These are phyloP conservation scores for Sinodicranocentrus sp. DNA, from an alignment of 2,888 invertebrate species.

Conservation along the genomic window DNA sequence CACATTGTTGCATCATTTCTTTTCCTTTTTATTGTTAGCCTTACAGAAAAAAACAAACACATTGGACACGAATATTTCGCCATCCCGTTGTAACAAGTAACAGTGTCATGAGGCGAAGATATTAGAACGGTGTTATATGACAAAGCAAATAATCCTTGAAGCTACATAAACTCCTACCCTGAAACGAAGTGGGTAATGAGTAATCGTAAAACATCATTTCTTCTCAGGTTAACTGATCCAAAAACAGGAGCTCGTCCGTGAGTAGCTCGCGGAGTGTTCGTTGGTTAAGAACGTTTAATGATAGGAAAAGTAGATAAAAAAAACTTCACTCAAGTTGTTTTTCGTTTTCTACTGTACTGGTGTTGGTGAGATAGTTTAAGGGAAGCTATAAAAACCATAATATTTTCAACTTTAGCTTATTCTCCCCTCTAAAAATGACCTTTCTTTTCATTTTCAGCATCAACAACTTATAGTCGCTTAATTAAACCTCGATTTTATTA, in stretches of 20 bases:
- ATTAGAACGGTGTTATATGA: too few species aligned
- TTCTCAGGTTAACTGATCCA: slow-evolving; percentile 8
- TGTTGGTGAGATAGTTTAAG: too few species aligned
- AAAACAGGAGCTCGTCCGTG: slow-evolving; percentile 37
- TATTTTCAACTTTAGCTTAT: neutral
- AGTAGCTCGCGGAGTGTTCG: neutral
- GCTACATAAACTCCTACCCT: neutral
- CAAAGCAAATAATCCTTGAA: neutral
- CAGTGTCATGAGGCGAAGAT: neutral
- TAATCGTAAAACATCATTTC: neutral
- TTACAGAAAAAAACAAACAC: slow-evolving; percentile 8
- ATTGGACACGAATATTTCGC: slow-evolving; percentile 21
- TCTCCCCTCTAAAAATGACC: neutral
- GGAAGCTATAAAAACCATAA: too few species aligned
- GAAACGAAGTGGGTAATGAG: neutral
- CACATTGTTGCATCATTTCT: slow-evolving; percentile 23
- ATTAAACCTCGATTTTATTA: too few species aligned
- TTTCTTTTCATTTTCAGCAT: slow-evolving; percentile 13
- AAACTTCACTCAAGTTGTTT: too few species aligned
- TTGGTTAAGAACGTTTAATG: too few species aligned
- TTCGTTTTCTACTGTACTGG: too few species aligned
- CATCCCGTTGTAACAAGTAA: neutral
- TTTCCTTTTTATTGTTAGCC: slow-evolving; percentile 14
- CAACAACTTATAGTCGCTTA: too few species aligned
- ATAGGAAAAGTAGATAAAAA: slow-evolving; percentile 13